Base-by-base conservation (phyloP, 1,140 invertebrate species). In the Cotesia vestalis region DNA sequence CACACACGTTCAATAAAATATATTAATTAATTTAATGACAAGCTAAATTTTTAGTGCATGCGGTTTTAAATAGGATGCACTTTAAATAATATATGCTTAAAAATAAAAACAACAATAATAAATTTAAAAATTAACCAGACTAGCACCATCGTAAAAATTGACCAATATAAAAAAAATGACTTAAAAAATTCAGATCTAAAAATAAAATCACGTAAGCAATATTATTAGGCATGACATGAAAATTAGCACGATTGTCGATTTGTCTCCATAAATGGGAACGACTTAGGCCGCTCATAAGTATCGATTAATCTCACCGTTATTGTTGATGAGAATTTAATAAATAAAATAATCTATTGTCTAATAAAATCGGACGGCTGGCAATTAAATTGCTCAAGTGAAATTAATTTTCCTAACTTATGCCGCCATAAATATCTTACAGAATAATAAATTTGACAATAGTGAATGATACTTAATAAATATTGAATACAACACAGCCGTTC, bases 401-500 rank as follows among this genome's bases (percentile, higher is more conserved):
- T 69, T 20, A 4, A 34, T 4, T 46, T 27, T 27, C 12, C n/a
- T 51, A 17, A 12, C 27, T 62, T 4, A 62, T 11, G 14, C 11
- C 9, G 27, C 46, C 5, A 34, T 11, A 27, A 61, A 69, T n/a
- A 36, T 55, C 4, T 40, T 9, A 38, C 9, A n/a, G 9, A 66
- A 14, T 51, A 14, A 20, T 59, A 34, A 63, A 35, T n/a, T 51
- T 46, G 17, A 53, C 17, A 17, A 27, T 11, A 72, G 8, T 20
- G 34, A 9, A n/a, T 14, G 12, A 51, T 66, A 71, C 5, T 52
- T 66, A 66, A 69, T 71, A 66, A 66, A 72, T 71, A 66, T n/a
- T 3, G 35, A 9, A 46, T 46, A 46, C 6, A 46, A 46, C 6
- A 46, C 11, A 46, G 11, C 11, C 5, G 40, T 69, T 77, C 84